Evolutionary conservation across 2,797 vertebrate genomes (phyloP), one percentile per base, ranked within the genome.

Genomic region (Carapus acus): DNA sequence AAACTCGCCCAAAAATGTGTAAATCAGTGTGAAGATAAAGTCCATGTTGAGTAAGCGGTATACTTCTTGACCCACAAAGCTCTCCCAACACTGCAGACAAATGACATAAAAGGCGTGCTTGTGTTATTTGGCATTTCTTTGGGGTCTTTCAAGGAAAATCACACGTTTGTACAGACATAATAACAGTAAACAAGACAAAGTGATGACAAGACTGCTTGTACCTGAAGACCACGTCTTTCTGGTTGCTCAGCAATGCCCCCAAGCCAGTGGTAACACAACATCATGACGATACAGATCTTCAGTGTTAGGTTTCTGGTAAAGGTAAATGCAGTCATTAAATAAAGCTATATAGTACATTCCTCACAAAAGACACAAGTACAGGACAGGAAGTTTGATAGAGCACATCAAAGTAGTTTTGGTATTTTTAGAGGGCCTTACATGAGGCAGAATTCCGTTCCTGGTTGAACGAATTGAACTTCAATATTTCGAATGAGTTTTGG

Each of bases 11-110:
- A 89, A 74, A 19, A 93, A 44, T 0, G 83, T 88, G 77, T 92
- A 87, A 71, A 94, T 63, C 44, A 92, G 62, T 0, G 58, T 76
- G 51, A 93, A 89, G 31, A 92, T 3, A 7, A 94, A 90, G 65
- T 97, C 94, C 86, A 92, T 86, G 43, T 93, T 53, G 52, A 90
- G 44, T 11, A 95, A 84, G 16, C 92, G 85, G 60, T 94, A 96
- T 41, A 96, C 69, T 43, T 96, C 93, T 76, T 94, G 93, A 2
- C 93, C 94, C 54, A 95, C 89, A 2, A 89, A 87, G 0, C 72
- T 89, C 83, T 97, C 93, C 93, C 94, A 97, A 67, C 94, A 97
- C 88, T 89, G 60, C 11, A 70, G 19, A 52, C 8, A 33, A 48
- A n/a, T 57, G 16, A 52, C 3, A 57, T 3, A 22, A 15, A 33